Percentiles rank a stretch among this genome's conserved stretches.
These are phyloP conservation scores for Taxidea taxus DNA, from an alignment of 2,113 vertebrate genomes.

Conservation along the genomic window DNA sequence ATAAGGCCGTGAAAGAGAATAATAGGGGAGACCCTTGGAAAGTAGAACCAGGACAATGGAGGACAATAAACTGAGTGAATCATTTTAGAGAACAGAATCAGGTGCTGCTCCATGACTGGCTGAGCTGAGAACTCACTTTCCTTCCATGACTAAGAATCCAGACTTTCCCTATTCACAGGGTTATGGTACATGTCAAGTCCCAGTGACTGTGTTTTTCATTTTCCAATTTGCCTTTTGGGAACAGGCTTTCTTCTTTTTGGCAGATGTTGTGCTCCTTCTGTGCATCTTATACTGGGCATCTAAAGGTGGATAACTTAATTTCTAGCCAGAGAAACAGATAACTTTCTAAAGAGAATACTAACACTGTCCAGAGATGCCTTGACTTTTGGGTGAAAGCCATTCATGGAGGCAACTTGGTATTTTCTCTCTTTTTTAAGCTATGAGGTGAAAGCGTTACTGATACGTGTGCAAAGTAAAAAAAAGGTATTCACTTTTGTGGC, in stretches of 20 bases:
- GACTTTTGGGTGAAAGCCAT: background rate
- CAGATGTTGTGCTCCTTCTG: background rate
- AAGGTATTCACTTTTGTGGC: background rate
- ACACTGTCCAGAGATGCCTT: background rate
- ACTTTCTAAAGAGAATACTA: background rate
- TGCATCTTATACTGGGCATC: background rate
- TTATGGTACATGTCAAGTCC: background rate
- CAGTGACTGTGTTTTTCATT: background rate
- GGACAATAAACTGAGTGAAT: background rate
- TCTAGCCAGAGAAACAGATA: background rate
- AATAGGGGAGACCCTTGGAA: background rate
- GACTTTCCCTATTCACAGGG: too few relatives aligned
- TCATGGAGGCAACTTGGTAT: background rate
- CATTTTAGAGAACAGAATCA: background rate
- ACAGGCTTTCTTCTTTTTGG: background rate
- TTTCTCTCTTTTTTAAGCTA: background rate
- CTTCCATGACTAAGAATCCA: background rate
- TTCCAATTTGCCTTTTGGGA: background rate
- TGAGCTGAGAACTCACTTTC: background rate
- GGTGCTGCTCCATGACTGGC: background rate
- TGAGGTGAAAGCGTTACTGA: background rate
- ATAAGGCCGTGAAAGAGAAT: background rate
- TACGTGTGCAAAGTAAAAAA: background rate
- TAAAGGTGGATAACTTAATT: background rate
- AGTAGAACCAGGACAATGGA: background rate